Conservation (phyloP, 2,888 invertebrate genomes). For the Theristus sp. region DNA sequence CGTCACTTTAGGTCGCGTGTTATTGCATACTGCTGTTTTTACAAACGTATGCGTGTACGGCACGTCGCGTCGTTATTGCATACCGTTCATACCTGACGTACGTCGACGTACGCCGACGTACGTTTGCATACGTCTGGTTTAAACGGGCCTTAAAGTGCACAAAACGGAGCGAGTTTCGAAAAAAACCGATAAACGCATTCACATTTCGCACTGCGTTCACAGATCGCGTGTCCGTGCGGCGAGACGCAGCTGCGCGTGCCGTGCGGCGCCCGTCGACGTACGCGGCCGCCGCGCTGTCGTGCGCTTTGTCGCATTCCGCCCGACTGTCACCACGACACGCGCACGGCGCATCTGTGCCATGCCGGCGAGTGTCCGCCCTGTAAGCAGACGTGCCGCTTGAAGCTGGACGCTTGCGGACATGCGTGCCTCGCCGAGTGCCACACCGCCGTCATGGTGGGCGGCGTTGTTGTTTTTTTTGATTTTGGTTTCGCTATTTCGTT, state of each 20-base stretch:
- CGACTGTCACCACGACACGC: conserved; percentile 59
- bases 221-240: conserved; percentile 55
- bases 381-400: conserved; percentile 49
- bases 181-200: too few relatives aligned
- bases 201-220: neutral
- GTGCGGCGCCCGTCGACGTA: conserved; percentile 57
- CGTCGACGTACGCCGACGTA: too few relatives aligned
- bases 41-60: too few relatives aligned
- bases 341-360: conserved; percentile 58
- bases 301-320: conserved; percentile 53
- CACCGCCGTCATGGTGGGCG: conserved; percentile 41
- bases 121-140: too few relatives aligned
- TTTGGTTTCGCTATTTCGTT: too few relatives aligned
- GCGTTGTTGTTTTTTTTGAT: too few relatives aligned
- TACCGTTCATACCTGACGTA: too few relatives aligned
- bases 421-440: conserved; percentile 29
- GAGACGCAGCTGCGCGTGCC: conserved; percentile 56
- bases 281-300: conserved; percentile 55
- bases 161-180: neutral
- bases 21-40: too few relatives aligned
- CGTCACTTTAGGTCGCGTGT: too few relatives aligned
- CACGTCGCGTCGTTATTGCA: too few relatives aligned
- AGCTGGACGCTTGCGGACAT: conserved; percentile 44
- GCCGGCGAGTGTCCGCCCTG: conserved; percentile 67
- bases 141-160: neutral